Percentiles rank a stretch among this genome's conserved stretches.
phyloP scores from a whole-genome alignment of 2,888 invertebrate genomes.

The Oligia latruncula region DNA sequence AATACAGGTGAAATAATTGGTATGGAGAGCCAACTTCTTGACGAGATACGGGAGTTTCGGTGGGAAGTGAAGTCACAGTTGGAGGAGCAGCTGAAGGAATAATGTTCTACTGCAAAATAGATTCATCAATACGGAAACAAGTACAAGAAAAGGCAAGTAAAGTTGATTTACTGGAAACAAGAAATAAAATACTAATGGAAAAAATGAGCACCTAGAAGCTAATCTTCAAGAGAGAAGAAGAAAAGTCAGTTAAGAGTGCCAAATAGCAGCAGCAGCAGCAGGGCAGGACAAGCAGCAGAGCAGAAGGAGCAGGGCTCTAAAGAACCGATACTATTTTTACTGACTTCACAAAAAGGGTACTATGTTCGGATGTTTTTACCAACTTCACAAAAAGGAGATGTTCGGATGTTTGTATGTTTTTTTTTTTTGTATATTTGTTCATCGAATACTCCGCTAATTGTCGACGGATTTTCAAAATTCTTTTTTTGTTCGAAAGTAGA shows the following conservation, averaged over 20 bases:
- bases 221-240: neutral
- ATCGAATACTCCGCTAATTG: no score
- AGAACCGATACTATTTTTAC: neutral
- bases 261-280: neutral
- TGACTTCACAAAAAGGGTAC: no score
- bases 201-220: conserved; percentile 26
- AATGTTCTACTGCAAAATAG: conserved; percentile 33
- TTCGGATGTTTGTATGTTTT: no score
- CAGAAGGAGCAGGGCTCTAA: neutral
- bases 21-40: conserved; percentile 11
- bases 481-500: no score
- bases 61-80: conserved; percentile 34
- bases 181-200: conserved; percentile 30
- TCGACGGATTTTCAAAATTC: no score
- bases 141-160: conserved; percentile 50
- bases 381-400: no score
- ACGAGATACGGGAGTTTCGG: conserved; percentile 43
- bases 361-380: no score
- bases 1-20: conserved; percentile 25
- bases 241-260: neutral
- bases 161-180: conserved; percentile 46
- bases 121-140: conserved; percentile 41
- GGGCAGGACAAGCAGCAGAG: neutral
- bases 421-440: no score
- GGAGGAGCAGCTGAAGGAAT: conserved; percentile 45